phyloP scores from a whole-genome alignment of 1,140 invertebrate genomes.

The Luehdorfia chinensis region DNA sequence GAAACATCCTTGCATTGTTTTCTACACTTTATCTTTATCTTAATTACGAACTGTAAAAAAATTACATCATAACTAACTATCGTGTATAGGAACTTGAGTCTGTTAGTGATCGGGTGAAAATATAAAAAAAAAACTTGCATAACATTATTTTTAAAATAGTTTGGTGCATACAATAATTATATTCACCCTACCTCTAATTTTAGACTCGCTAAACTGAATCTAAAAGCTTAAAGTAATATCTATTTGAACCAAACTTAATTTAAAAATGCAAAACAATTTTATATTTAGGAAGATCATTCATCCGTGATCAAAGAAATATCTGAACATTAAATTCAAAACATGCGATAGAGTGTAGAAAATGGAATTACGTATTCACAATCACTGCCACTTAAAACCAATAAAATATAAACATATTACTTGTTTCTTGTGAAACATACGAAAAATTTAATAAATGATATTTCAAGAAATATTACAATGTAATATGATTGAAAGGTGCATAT shows the following conservation, averaged over 20 bases:
- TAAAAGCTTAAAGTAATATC: constrained; percentile 33
- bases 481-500: too few species aligned
- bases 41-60: constrained; percentile 59
- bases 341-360: constrained; percentile 75
- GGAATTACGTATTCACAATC: constrained; percentile 41
- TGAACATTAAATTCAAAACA: constrained; percentile 24
- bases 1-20: constrained; percentile 68
- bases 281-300: constrained; percentile 4
- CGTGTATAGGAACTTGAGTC: constrained; percentile 66
- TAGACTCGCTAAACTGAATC: constrained; percentile 42
- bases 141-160: constrained; percentile 21
- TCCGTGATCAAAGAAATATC: background rate
- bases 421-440: background rate
- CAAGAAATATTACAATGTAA: too few species aligned
- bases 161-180: constrained; percentile 23
- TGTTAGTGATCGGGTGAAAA: constrained; percentile 46
- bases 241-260: constrained; percentile 31
- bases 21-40: constrained; percentile 73
- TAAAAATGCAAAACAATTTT: constrained; percentile 21
- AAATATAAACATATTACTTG: constrained; percentile 34
- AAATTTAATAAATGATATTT: constrained; percentile 12
- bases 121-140: constrained; percentile 16
- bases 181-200: constrained; percentile 44
- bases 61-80: constrained; percentile 57
- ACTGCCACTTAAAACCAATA: constrained; percentile 55